These are phyloP conservation scores for Acrocera orbiculus DNA, from an alignment of 2,888 invertebrate species.

Conservation along the genomic window DNA sequence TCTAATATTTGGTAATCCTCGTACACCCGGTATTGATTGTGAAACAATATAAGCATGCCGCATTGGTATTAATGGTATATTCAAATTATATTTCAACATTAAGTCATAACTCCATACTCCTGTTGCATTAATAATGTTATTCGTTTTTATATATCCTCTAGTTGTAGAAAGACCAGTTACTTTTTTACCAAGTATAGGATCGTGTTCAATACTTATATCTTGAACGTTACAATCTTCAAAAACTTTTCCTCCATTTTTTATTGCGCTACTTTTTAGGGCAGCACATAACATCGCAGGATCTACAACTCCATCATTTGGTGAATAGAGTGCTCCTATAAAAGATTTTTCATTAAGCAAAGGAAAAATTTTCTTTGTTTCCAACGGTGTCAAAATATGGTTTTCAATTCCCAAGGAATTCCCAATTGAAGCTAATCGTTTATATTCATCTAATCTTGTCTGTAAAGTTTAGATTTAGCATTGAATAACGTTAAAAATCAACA, in stretches of 20 bases:
- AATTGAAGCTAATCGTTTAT: slow-evolving; percentile 59
- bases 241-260: slow-evolving; percentile 52
- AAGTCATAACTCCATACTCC: slow-evolving; percentile 69
- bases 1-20: slow-evolving; percentile 61
- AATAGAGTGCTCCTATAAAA: slow-evolving; percentile 59
- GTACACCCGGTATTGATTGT: slow-evolving; percentile 55
- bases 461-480: slow-evolving; percentile 9
- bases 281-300: slow-evolving; percentile 69
- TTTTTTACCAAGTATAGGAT: slow-evolving; percentile 33
- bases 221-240: slow-evolving; percentile 55
- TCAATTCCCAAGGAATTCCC: slow-evolving; percentile 64
- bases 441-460: slow-evolving; percentile 65
- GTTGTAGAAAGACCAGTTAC: slow-evolving; percentile 62
- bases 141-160: slow-evolving; percentile 51
- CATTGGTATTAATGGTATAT: slow-evolving; percentile 63
- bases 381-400: slow-evolving; percentile 50
- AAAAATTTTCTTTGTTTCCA: slow-evolving; percentile 57
- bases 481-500: neutral
- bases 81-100: slow-evolving; percentile 27
- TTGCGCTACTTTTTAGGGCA: slow-evolving; percentile 56
- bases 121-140: slow-evolving; percentile 52
- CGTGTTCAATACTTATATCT: slow-evolving; percentile 48
- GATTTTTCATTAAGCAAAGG: slow-evolving; percentile 58
- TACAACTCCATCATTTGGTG: slow-evolving; percentile 65
- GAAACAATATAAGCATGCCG: slow-evolving; percentile 79